phyloP scores from a whole-genome alignment of 2,888 invertebrate species.

The Amiota minor region DNA sequence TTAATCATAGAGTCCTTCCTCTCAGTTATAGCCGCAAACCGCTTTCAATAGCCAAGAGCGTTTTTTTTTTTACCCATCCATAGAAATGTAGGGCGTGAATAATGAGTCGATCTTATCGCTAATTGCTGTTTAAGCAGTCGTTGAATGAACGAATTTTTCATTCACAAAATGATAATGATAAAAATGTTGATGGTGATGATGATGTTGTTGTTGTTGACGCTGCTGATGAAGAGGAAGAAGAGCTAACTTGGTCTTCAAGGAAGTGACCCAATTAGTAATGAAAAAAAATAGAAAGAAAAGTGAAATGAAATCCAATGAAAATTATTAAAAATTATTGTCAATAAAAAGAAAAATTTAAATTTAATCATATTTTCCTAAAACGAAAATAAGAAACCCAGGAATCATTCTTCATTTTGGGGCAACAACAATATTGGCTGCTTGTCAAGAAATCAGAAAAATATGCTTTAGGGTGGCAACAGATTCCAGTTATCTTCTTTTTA shows the following conservation, averaged over 20 bases:
- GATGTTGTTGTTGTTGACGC: slow-evolving; percentile 29
- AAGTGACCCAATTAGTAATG: slow-evolving; percentile 62
- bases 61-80: slow-evolving; percentile 48
- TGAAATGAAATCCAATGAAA: no score
- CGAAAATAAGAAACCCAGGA: no score
- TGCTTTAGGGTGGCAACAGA: slow-evolving; percentile 20
- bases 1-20: slow-evolving; percentile 13
- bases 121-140: slow-evolving; percentile 61
- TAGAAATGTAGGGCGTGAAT: slow-evolving; percentile 44
- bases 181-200: background rate
- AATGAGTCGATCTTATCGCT: slow-evolving; percentile 70
- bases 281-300: background rate
- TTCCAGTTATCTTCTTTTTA: background rate
- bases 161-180: background rate
- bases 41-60: slow-evolving; percentile 43
- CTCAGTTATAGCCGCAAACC: background rate
- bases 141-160: background rate
- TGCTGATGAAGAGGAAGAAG: background rate
- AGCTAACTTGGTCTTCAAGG: slow-evolving; percentile 53
- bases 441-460: slow-evolving; percentile 32
- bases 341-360: no score
- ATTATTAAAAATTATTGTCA: no score
- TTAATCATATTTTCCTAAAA: no score
- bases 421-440: slow-evolving; percentile 2
- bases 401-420: background rate